Evolutionary conservation across 2,113 vertebrate species (phyloP), one percentile per base, ranked within the genome.

Genomic region (Tringa solitaria): DNA sequence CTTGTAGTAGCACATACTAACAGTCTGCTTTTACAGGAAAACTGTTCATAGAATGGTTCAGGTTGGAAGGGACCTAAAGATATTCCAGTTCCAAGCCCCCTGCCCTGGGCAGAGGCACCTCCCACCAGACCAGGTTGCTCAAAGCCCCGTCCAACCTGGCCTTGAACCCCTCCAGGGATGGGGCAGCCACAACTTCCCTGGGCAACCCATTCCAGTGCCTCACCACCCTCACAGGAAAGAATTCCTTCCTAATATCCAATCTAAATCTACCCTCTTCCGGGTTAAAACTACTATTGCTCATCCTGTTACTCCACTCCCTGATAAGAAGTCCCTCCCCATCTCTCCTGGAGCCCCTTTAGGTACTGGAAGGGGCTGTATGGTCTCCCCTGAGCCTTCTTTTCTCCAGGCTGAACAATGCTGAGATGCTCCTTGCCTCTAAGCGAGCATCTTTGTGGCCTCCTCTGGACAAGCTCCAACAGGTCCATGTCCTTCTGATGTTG

Each of bases 1-100:
- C 19, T 15, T 15, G 4, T 7, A 33, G 28, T 2, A 57, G 50
- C 63, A 46, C 0, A 2, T 4, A 26, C 21, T 6, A 69, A 19
- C 45, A 12, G 8, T 3, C 68, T 39, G 43, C 9, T 10, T n/a
- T 41, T 37, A 18, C 1, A 20, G 45, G n/a, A 35, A 26, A 26
- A 48, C 21, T 37, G 9, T 23, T 23, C 57, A 15, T 15, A 35
- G 59, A 61, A 61, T 61, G 59, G 35, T 37, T 61, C 10, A 14
- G 15, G 35, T 61, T 61, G 35, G 59, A 61, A 61, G 23, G 23
- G 23, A 61, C 21, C 3, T 37, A 37, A 61, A 37, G n/a, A 17
- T 5, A 35, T 37, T 17, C 35, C 15, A 37, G 24, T 27, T 15
- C 59, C 59, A 22, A 14, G 2, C 13, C 32, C 54, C 56, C 56